Percentiles rank a stretch among this genome's conserved stretches.
Conservation (phyloP, 2,888 invertebrate species). For the Rhaphigaster nebulosa region DNA sequence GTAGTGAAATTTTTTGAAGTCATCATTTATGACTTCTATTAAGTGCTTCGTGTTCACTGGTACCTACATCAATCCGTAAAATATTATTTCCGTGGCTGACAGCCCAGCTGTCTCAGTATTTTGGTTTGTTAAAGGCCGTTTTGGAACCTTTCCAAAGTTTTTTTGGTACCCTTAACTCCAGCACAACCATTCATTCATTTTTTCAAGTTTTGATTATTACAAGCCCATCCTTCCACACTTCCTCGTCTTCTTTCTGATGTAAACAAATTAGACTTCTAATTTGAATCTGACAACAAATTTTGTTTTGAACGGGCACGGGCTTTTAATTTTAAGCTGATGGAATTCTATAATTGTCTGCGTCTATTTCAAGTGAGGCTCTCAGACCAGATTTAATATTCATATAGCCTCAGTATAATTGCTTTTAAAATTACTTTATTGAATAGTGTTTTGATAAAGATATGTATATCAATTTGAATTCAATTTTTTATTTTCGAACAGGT, state of each 20-base stretch:
- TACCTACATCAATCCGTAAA: neutral
- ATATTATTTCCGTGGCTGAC: slow-evolving; percentile 20
- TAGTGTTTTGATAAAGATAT: too few species aligned
- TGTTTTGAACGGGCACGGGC: neutral
- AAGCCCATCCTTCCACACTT: slow-evolving; percentile 39
- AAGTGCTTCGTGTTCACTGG: neutral
- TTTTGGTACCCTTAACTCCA: neutral
- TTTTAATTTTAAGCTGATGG: neutral
- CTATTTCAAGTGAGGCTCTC: neutral
- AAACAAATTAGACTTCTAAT: slow-evolving; percentile 4
- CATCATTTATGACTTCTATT: neutral
- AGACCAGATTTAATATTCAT: neutral
- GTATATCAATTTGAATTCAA: too few species aligned
- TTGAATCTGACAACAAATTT: neutral
- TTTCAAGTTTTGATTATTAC: slow-evolving; percentile 8
- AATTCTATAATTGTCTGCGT: slow-evolving; percentile 3
- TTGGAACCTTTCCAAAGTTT: neutral
- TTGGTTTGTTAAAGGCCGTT: neutral
- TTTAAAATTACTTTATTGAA: neutral
- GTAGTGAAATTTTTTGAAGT: neutral
- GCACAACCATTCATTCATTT: neutral
- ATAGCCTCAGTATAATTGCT: neutral
- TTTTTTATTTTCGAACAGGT: too few species aligned
- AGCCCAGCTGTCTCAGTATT: slow-evolving; percentile 4
- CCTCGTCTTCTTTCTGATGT: neutral